Base-by-base conservation (phyloP, 2,888 invertebrate genomes). In the Trisateles emortualis region DNA sequence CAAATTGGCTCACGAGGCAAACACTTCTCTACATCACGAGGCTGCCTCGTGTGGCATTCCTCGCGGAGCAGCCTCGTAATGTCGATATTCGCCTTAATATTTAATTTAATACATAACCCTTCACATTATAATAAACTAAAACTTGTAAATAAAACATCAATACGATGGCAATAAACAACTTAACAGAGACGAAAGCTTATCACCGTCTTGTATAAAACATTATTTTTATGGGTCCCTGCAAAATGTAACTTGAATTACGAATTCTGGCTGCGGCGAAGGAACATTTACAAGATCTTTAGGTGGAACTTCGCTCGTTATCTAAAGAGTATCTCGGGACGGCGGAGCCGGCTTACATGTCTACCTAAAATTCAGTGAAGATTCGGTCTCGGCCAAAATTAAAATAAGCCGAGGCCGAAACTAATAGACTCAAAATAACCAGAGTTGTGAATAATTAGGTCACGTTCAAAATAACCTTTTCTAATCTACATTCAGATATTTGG, bases 291-390 rank as follows among this genome's bases (percentile, higher is more conserved):
- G 74, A 79, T 68, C 72, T 73, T 77, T 72, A 76, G 62, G 59
- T 72, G 59, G 59, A 81, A 80, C 72, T 81, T 81, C 59, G 68
- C 71, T 72, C 74, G 74, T 78, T 79, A 79, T 74, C 74, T 73
- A 63, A 72, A 66, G 68, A 72, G 71, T 75, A 72, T 65, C 69
- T 62, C 58, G 62, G 64, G 66, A 72, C 43, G 56, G 49, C 59
- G n/a, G n/a, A n/a, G n/a, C n/a, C n/a, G 65, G 62, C 67, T 71
- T 71, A 71, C 60, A 74, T 60, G 63, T 59, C 60, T 71, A 72
- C 62, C 59, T 58, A 62, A 67, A 55, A 53, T 66, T 68, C 56
- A 56, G 60, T 52, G 50, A 49, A 42, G 63, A 66, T n/a, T 60
- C 50, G 50, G 54, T 56, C 66, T 48, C 41, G 36, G 47, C 43